Percentiles rank a stretch among this genome's conserved stretches.
phyloP scores from a whole-genome alignment of 2,797 vertebrate species.

The Notolepis coatsorum region DNA sequence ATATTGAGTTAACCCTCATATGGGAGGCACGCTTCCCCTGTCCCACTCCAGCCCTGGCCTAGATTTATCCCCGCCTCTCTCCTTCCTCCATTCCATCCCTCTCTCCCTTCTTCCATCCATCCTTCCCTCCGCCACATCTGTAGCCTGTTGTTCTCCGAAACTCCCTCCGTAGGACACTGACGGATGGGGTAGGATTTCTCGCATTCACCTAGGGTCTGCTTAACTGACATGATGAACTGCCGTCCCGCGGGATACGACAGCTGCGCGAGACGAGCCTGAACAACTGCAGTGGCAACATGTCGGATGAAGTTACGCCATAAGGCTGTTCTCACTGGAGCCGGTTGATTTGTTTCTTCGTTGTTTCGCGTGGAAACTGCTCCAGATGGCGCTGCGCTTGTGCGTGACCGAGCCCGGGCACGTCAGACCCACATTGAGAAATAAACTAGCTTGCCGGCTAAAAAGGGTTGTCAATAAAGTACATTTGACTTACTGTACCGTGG shows the following conservation, averaged over 20 bases:
- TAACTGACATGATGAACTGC: conserved; percentile 8
- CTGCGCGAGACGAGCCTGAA: neutral
- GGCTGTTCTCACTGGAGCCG: no score
- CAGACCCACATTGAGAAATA: no score
- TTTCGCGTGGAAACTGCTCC: no score
- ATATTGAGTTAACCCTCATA: conserved; percentile 53
- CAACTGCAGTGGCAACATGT: neutral
- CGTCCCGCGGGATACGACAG: conserved; percentile 1
- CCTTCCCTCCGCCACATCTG: conserved; percentile 22
- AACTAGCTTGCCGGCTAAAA: no score
- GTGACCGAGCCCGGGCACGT: no score
- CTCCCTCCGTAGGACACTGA: neutral
- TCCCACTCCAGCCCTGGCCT: conserved; percentile 41
- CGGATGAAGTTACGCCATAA: neutral
- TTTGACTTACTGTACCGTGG: no score
- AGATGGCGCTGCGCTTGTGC: no score
- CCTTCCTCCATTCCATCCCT: conserved; percentile 16
- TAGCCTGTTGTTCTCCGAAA: neutral
- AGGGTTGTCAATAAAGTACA: no score
- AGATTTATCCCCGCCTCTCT: conserved; percentile 30
- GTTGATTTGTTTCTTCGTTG: neutral
- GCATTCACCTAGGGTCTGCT: conserved; percentile 1
- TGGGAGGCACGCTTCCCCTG: conserved; percentile 44
- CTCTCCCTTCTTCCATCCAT: conserved; percentile 2
- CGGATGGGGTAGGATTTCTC: neutral